Evolutionary conservation across 2,797 vertebrate species (phyloP).

Genomic region (Allobates femoralis): DNA sequence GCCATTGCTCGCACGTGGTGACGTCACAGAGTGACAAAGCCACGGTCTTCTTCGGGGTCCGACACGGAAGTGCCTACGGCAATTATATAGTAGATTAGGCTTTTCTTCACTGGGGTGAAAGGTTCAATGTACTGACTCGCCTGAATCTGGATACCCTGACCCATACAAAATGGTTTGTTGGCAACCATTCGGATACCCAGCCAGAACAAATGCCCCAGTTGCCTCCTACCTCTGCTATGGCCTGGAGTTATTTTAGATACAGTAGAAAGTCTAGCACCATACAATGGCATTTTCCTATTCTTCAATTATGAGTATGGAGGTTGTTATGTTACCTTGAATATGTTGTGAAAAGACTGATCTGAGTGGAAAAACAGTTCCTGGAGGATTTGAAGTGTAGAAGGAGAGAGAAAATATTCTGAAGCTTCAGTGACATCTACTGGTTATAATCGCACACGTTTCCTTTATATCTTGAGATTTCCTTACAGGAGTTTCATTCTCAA

Average conservation of each 20-base stretch:
- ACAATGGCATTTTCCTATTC: neutral
- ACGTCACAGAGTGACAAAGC: no score
- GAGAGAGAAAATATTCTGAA: neutral
- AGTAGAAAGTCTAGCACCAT: neutral
- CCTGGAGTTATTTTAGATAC: neutral
- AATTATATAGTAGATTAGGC: no score
- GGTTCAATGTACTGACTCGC: no score
- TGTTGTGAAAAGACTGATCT: neutral
- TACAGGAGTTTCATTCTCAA: neutral
- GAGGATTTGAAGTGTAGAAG: neutral
- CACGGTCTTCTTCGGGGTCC: no score
- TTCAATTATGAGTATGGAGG: neutral
- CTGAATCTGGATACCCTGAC: no score
- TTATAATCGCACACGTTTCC: neutral
- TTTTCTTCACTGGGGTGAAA: no score
- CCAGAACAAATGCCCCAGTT: no score
- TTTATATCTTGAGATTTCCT: neutral
- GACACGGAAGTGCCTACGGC: no score
- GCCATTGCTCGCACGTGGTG: no score
- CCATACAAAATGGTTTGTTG: no score
- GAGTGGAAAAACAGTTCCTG: neutral
- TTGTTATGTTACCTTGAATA: neutral
- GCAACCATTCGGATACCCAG: no score
- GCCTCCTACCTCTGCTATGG: no score
- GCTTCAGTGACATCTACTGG: conserved; percentile 53